These are phyloP conservation scores for Excalfactoria chinensis DNA, from an alignment of 2,113 vertebrate genomes.

Conservation along the genomic window DNA sequence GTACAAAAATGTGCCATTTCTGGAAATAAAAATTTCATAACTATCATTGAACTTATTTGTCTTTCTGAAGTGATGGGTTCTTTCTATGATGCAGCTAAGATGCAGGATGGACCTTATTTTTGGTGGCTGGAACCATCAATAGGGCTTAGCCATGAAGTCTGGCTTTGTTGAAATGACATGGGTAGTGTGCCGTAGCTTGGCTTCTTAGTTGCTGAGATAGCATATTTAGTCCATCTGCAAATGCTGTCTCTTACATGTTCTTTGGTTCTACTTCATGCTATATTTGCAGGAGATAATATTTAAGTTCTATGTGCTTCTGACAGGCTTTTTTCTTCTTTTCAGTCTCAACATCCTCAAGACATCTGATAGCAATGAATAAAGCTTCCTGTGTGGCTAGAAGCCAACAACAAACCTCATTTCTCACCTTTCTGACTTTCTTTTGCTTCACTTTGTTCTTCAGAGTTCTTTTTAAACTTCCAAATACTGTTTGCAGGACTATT, in stretches of 20 bases:
- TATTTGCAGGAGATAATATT: conserved; percentile 27
- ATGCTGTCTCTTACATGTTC: not conserved
- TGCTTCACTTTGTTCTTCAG: conserved; percentile 36
- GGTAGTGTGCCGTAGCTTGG: not conserved
- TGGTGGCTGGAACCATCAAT: not conserved
- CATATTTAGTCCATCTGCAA: not conserved
- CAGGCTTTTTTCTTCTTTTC: conserved; percentile 23
- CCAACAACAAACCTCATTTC: not conserved
- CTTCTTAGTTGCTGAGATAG: not conserved
- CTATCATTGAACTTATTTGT: not conserved
- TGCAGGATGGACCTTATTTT: not conserved
- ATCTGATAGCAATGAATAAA: conserved; percentile 15
- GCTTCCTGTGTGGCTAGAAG: not conserved
- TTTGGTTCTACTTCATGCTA: conserved; percentile 36
- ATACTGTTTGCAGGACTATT: not conserved
- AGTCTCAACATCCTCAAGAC: conserved; percentile 15
- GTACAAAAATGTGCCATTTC: not conserved
- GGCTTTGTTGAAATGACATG: not conserved
- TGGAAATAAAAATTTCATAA: not conserved
- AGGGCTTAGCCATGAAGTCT: not conserved
- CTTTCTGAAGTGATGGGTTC: not conserved
- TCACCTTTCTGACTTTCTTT: conserved; percentile 52
- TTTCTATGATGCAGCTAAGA: not conserved
- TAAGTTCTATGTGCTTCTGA: conserved; percentile 26
- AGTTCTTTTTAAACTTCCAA: conserved; percentile 29